Conservation (phyloP, 2,797 vertebrate genomes). For the Semotilus atromaculatus region DNA sequence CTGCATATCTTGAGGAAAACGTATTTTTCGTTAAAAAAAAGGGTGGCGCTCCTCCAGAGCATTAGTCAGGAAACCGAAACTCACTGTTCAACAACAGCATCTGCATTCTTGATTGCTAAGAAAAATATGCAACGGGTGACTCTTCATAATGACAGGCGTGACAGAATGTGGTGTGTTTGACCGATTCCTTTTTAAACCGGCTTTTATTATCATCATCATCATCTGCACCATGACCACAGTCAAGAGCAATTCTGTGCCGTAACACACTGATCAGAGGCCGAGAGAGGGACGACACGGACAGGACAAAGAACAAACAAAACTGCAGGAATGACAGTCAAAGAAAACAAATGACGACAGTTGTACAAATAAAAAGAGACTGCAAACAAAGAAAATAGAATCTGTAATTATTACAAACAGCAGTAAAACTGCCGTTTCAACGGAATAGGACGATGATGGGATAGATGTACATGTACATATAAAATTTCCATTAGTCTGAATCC, state of each 20-base stretch:
- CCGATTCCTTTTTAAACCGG: constrained; percentile 10
- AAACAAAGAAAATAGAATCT: constrained; percentile 9
- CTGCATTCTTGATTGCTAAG: neutral
- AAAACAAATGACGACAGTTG: constrained; percentile 4
- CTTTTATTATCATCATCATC: constrained; percentile 50
- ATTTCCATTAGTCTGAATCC: constrained; percentile 24
- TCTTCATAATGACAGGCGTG: neutral
- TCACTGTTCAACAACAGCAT: too few relatives aligned
- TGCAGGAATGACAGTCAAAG: neutral
- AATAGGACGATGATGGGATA: neutral
- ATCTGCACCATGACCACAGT: constrained; percentile 35
- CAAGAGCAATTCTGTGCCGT: constrained; percentile 11
- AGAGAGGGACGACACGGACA: constrained; percentile 13
- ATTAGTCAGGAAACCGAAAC: neutral
- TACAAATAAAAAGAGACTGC: constrained; percentile 23
- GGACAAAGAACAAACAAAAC: neutral
- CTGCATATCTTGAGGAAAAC: neutral
- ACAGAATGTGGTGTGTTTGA: neutral
- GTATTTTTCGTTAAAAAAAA: neutral
- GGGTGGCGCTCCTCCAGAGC: neutral
- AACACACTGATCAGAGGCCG: constrained; percentile 41
- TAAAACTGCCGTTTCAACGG: constrained; percentile 6
- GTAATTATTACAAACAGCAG: neutral
- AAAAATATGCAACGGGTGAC: neutral
- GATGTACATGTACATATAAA: constrained; percentile 11